phyloP scores from a whole-genome alignment of 2,113 vertebrate species.

The Martes martes region DNA sequence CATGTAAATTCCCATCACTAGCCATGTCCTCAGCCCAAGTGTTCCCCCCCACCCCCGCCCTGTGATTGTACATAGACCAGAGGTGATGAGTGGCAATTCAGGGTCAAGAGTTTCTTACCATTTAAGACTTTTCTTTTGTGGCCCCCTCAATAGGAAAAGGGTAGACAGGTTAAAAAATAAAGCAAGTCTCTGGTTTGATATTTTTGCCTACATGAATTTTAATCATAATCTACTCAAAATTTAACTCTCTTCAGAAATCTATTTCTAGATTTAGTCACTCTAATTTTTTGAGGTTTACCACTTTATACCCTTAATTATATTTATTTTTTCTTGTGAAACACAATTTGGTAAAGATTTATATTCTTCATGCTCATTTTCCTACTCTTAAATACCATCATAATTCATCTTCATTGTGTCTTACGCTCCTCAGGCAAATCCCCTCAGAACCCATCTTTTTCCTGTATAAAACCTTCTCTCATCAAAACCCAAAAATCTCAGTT shows the following conservation, averaged over 20 bases:
- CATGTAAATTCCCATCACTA: not conserved
- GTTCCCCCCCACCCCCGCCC: not conserved
- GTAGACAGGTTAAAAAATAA: not conserved
- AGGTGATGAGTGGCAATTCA: not conserved
- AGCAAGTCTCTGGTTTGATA: not conserved
- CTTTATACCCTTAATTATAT: not conserved
- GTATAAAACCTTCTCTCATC: not conserved
- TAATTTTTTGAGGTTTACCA: not conserved
- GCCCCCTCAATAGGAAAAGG: not conserved
- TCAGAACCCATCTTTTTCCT: not conserved
- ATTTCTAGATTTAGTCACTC: not conserved
- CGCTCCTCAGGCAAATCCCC: not conserved
- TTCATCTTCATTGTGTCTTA: not conserved
- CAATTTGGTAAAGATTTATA: not conserved
- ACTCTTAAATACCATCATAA: not conserved
- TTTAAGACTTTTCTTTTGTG: not conserved
- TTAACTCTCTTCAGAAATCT: not conserved
- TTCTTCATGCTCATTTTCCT: not conserved
- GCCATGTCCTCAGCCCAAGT: not conserved
- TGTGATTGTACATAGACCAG: not conserved
- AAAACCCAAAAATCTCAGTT: not conserved
- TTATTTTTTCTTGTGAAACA: not conserved
- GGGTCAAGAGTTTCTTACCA: not conserved
- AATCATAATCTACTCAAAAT: not conserved
- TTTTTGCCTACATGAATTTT: not conserved